phyloP scores from a whole-genome alignment of 2,113 vertebrate species.

The human (Homo sapiens) region GRCh38 chr2:223606501-223607000 shows the following conservation, averaged over 20 bases:
- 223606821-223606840: background rate
- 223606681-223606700: rapidly evolving
- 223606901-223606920: background rate
- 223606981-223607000: background rate
- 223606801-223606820: background rate
- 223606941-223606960: conserved; percentile 26
- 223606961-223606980: background rate
- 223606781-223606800: background rate
- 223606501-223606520: background rate
- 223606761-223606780: background rate
- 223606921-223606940: background rate
- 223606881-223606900: conserved; percentile 20
- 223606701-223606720: background rate
- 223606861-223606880: background rate
- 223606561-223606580: background rate
- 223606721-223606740: background rate
- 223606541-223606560: background rate
- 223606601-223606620: background rate
- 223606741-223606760: background rate
- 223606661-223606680: rapidly evolving
- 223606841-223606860: background rate
- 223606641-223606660: background rate
- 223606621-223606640: background rate
- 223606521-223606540: background rate
- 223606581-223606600: background rate